Evolutionary conservation across 2,888 invertebrate genomes (phyloP), one percentile per base, ranked within the genome.

Genomic region (Onthophagus sagittarius): DNA sequence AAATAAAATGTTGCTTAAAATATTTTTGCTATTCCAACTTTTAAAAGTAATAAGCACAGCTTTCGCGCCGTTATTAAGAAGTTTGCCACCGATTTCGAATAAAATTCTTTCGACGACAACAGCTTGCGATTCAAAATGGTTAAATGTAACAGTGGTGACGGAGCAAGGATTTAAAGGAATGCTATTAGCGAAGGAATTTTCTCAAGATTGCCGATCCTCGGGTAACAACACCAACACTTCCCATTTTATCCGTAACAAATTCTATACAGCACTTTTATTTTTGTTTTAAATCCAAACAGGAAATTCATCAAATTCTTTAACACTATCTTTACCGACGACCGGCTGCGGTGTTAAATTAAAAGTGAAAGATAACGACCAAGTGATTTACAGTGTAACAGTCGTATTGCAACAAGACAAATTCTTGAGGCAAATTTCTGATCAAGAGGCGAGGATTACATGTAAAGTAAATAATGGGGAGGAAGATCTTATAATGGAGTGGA

Each of bases 371-470:
- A 84, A 85, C 2, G 85, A 83, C 13, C 85, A 86, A 64, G 84
- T 89, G 80, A 85, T 88, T 69, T 91, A 92, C 82, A 88, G 88
- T 11, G 90, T 92, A 7, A 89, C 89, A 72, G 85, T 94, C 72
- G 89, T 93, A 77, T 86, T 93, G 31, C 94, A 94, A 83, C 93
- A 92, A 89, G 94, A 94, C 80, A 87, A 88, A 74, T 90, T 91
- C 80, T 86, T 94, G 70, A 90, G 92, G 78, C 93, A 93, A 84
- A 90, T 91, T 65, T 89, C 90, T 0, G 94, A 94, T 80, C 91
- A 92, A 79, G 90, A 92, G 79, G 86, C 89, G 71, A 85, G 88
- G 11, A 88, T 92, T 5, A 86, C 89, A 78, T 94, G 93, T 81
- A 85, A 86, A 64, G 87, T 90, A 76, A 88, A 86, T 80, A 14